These are phyloP conservation scores for Trichogramma pretiosum DNA, from an alignment of 1,140 invertebrate species.

Conservation along the genomic window DNA sequence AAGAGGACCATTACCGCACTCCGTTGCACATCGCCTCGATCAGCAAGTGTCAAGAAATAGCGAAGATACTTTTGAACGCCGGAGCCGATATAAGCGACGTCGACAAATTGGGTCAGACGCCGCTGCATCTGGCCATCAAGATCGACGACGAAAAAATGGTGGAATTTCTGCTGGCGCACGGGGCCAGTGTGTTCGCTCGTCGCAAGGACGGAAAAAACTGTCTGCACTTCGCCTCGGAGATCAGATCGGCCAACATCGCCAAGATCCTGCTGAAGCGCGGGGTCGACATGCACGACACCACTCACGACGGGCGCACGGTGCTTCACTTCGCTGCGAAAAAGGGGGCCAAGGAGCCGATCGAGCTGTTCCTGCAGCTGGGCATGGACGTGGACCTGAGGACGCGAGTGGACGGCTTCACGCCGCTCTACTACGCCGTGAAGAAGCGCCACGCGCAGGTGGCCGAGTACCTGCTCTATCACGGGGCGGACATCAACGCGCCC, in stretches of 20 bases:
- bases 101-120: slow-evolving; percentile 9
- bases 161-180: slow-evolving; percentile 10
- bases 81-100: slow-evolving; percentile 11
- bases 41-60: slow-evolving; percentile 6
- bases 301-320: slow-evolving; percentile 2
- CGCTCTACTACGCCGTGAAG: slow-evolving; percentile 8
- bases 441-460: slow-evolving; percentile 10
- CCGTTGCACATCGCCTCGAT: slow-evolving; percentile 13
- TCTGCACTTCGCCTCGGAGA: slow-evolving; percentile 14
- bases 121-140: slow-evolving; percentile 8
- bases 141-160: slow-evolving; percentile 13
- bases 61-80: slow-evolving; percentile 8
- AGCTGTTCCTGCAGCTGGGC: slow-evolving; percentile 11
- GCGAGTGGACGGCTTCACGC: slow-evolving; percentile 5
- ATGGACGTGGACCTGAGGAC: slow-evolving; percentile 13
- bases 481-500: slow-evolving; percentile 6
- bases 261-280: slow-evolving; percentile 9
- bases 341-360: slow-evolving; percentile 8
- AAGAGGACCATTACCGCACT: slow-evolving; percentile 11
- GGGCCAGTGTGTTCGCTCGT: slow-evolving; percentile 2
- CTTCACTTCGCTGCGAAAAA: slow-evolving; percentile 14
- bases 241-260: slow-evolving; percentile 5
- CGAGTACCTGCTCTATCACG: slow-evolving; percentile 12
- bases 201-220: slow-evolving; percentile 14
- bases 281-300: slow-evolving; percentile 8